Base-by-base conservation (phyloP, 2,888 invertebrate species). In the Ornithoptera priamus region DNA sequence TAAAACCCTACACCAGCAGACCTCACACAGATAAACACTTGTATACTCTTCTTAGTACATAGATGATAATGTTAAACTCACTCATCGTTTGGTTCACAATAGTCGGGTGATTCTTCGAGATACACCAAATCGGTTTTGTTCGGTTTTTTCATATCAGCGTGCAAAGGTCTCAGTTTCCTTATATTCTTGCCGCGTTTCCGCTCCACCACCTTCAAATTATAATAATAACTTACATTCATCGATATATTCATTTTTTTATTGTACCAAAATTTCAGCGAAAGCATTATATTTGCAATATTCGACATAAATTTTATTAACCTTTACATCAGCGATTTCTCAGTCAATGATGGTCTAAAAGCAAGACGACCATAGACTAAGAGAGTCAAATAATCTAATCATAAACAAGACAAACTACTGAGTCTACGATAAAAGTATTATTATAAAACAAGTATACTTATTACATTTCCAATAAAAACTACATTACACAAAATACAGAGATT, bases 81-180 rank as follows among this genome's bases (percentile, higher is more conserved):
- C 96, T 96, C 95, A 72, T 96, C 94, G 87, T 98, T 97, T 70
- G 95, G 94, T 86, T 97, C 97, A 85, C 98, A 98, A 84, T 97
- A 98, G 87, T 98, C 97, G 0, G 98, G 98, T 22, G 98, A 98
- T 80, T 97, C 97, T 80, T 97, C 97, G 77, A 98, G 89, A 84
- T 96, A 98, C 20, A 98, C 97, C 76, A 98, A 92, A 87, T 98
- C 98, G n/a, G 96, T 96, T 86, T 97, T 97, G 80, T 97, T 96
- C 1, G 97, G 97, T 83, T 96, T 96, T 87, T 97, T 97, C 88
- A 96, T 94, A 74, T 97, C 97, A 36, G 95, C 93, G 80, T 95
- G 95, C 61, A 95, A 87, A 0, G 96, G 96, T 78, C 96, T 93
- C 67, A 97, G 88, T 80, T 96, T 95, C 75, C 96, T 94, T 70